phyloP scores from a whole-genome alignment of 2,888 invertebrate genomes.

The Caenorhabditis becei region DNA sequence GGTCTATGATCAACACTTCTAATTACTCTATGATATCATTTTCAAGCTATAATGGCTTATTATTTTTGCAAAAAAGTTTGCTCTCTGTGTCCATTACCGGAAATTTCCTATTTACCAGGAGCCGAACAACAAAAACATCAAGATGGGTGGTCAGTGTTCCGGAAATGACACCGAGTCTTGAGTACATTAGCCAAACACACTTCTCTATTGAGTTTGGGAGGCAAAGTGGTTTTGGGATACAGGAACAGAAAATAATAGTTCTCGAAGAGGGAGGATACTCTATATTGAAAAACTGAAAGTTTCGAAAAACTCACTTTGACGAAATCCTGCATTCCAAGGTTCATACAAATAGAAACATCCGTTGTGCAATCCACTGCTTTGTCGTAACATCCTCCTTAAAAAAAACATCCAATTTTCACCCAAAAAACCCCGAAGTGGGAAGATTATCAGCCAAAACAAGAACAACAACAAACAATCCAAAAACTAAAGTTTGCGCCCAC shows the following conservation, averaged over 20 bases:
- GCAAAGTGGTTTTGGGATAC: too few relatives aligned
- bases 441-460: background rate
- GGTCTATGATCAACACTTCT: too few relatives aligned
- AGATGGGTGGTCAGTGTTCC: conserved; percentile 9
- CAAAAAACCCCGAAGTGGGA: background rate
- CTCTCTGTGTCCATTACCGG: too few relatives aligned
- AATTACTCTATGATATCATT: background rate
- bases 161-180: conserved; percentile 8
- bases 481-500: conserved; percentile 17
- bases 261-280: too few relatives aligned
- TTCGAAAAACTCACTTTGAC: conserved; percentile 25
- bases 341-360: conserved; percentile 57
- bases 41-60: too few relatives aligned
- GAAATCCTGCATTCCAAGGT: conserved; percentile 53
- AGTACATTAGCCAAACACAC: conserved; percentile 2
- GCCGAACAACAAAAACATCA: too few relatives aligned
- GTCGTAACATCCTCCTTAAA: conserved; percentile 54
- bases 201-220: too few relatives aligned
- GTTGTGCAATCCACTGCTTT: conserved; percentile 55
- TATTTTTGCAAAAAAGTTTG: too few relatives aligned
- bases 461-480: conserved; percentile 12
- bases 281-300: background rate
- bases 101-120: too few relatives aligned
- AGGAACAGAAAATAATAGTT: too few relatives aligned
- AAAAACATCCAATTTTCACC: background rate